phyloP scores from a whole-genome alignment of 1,140 invertebrate species.

The Dinoponera quadriceps region DNA sequence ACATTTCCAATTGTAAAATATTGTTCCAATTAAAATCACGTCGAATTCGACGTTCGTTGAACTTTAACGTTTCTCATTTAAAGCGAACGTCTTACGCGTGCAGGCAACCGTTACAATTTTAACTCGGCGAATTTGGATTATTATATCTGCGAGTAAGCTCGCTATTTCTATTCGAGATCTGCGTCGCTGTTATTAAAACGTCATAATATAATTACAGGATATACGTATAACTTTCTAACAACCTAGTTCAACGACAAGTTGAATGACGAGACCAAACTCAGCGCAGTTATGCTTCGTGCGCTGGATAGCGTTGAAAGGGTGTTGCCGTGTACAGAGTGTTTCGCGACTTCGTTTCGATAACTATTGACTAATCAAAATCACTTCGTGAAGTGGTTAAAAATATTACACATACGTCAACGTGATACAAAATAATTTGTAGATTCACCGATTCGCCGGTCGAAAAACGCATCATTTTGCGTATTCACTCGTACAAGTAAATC shows the following conservation, averaged over 20 bases:
- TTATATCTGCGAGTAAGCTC: not conserved
- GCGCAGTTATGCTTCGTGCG: not conserved
- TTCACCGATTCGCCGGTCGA: not conserved
- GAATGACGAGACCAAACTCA: slow-evolving; percentile 3
- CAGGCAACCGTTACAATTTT: slow-evolving; percentile 16
- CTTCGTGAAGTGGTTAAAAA: slow-evolving; percentile 1
- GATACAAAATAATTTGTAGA: not conserved
- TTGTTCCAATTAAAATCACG: slow-evolving; percentile 17
- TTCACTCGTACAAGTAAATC: not conserved
- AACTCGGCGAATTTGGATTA: slow-evolving; percentile 40
- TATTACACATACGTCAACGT: not conserved
- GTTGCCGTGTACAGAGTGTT: not conserved
- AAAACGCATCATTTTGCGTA: not conserved
- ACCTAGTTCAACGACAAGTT: slow-evolving; percentile 6
- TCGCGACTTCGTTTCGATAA: not conserved
- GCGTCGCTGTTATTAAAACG: slow-evolving; percentile 22
- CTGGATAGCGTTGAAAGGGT: not conserved
- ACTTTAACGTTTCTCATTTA: not conserved
- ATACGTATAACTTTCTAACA: slow-evolving; percentile 45
- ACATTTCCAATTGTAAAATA: not conserved
- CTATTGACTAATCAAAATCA: not conserved
- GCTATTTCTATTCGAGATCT: slow-evolving; percentile 32
- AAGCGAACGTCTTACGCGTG: slow-evolving; percentile 9
- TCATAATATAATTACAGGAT: slow-evolving; percentile 27
- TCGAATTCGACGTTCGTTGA: not conserved